Conservation (phyloP, 1,140 invertebrate genomes). For the Vanessa tameamea region DNA sequence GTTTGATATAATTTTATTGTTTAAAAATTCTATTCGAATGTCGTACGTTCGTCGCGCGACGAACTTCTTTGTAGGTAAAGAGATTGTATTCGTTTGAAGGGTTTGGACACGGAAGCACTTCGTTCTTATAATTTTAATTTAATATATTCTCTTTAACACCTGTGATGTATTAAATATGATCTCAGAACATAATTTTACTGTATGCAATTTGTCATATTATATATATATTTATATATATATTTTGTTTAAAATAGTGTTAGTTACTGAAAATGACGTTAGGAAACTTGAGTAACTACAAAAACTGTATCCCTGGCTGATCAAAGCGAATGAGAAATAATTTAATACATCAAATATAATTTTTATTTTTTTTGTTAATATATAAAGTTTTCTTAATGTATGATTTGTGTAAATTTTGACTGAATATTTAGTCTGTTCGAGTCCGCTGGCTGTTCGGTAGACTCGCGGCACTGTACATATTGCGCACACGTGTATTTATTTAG, state of each 20-base stretch:
- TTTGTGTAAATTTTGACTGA: slow-evolving; percentile 37
- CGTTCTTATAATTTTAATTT: slow-evolving; percentile 60
- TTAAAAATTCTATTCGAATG: slow-evolving; percentile 48
- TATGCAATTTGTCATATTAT: slow-evolving; percentile 73
- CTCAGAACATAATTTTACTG: slow-evolving; percentile 79
- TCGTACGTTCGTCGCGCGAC: slow-evolving; percentile 38
- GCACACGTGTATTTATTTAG: slow-evolving; percentile 67
- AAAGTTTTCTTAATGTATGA: slow-evolving; percentile 40
- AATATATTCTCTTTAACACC: slow-evolving; percentile 73
- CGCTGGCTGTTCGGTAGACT: slow-evolving; percentile 16
- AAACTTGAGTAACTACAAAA: slow-evolving; percentile 39
- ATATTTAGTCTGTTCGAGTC: slow-evolving; percentile 20
- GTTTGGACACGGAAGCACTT: slow-evolving; percentile 13
- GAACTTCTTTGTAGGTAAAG: slow-evolving; percentile 22
- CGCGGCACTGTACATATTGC: slow-evolving; percentile 66
- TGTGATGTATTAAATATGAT: slow-evolving; percentile 82
- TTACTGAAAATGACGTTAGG: slow-evolving; percentile 42
- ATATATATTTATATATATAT: slow-evolving; percentile 47
- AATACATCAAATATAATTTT: slow-evolving; percentile 68
- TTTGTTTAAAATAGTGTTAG: slow-evolving; percentile 69
- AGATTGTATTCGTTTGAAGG: slow-evolving; percentile 27
- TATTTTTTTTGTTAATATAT: slow-evolving; percentile 47
- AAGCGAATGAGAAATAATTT: slow-evolving; percentile 72
- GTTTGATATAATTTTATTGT: slow-evolving; percentile 55
- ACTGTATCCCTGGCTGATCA: slow-evolving; percentile 51